Evolutionary conservation across 2,888 invertebrate species (phyloP), one percentile per base, ranked within the genome.

Genomic region (Thumatha senex): DNA sequence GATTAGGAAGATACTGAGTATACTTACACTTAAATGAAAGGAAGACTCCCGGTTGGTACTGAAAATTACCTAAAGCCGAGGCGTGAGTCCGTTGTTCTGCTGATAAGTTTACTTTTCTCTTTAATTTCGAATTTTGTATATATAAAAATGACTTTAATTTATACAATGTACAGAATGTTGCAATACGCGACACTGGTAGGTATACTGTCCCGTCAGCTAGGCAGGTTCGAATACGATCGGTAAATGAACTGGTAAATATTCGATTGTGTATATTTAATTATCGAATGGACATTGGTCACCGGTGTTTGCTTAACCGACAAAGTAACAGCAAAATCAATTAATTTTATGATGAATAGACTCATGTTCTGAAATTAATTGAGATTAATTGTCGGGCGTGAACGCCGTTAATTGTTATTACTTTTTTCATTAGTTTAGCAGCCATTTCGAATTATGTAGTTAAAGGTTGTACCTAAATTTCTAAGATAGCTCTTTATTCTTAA

Each of bases 391-490:
- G 9, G n/a, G 10, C 33, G 47, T 35, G 14, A 52, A 35, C 35
- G 35, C 47, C 44, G 35, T 34, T 29, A 34, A 39, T 44, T 44
- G 13, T 35, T 7, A 35, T 44, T 13, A 44, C 29, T 13, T 44
- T 35, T 15, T 34, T 9, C 12, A 24, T 7, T 13, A 13, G 18
- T 39, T 44, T 24, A 24, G 13, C 24, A 29, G 8, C 11, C 5
- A 10, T 18, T 11, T 39, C n/a, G 38, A 31, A 31, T 39, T 18
- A n/a, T 15, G 15, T 7, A 39, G 38, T 11, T 18, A 18, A 2
- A 1, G 10, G 13, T n/a, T n/a, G n/a, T 14, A 14, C 10, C 14
- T 14, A 14, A 12, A 35, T 14, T 13, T 35, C 2, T 35, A n/a
- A n/a, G n/a, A n/a, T n/a, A n/a, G n/a, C n/a, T n/a, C n/a, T n/a